Base-by-base conservation (phyloP, 2,797 vertebrate genomes). In the Lates japonicus region DNA sequence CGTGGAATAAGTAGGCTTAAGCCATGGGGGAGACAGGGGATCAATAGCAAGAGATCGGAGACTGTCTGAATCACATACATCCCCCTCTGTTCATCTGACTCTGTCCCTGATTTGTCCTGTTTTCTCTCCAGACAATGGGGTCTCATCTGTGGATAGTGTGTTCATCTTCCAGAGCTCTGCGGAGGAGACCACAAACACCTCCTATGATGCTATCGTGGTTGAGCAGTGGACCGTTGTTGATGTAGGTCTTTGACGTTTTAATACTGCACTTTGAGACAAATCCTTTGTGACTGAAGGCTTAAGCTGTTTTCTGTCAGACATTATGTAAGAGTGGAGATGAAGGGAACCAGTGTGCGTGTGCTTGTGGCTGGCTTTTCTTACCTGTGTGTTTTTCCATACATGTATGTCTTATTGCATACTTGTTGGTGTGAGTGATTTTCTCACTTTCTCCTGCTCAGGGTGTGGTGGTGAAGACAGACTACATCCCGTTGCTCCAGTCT, bases 211-310 rank as follows among this genome's bases (percentile, higher is more conserved):
- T 76, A 99, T 99, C 84, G 98, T 99, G 83, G 97, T 99, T 10
- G 98, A 99, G 85, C 98, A 99, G 89, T 99, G 98, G 97, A 99
- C 98, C 17, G 92, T 97, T 60, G 95, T 99, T 65, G 96, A 98
- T 93, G 89, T 94, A 87, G 65, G 92, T 91, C 63, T 77, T 79
- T 73, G 44, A 63, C 84, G 68, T 79, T 80, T 80, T 72, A 84
- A 85, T 62, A 55, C 72, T 80, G 76, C 48, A 55, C 74, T 68
- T 70, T 74, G 46, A 78, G 44, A 61, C 25, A 29, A 82, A 74
- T 75, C 65, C 61, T 80, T 63, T 82, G 72, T 66, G 82, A 64
- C 49, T 63, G 49, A 66, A 37, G 52, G 72, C 68, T 65, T 76
- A 37, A 77, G 71, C 78, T 62, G 44, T 78, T 73, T 80, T 67